A percentile compares a stretch with the other conserved stretches of the same genome.
These are phyloP conservation scores for Sitobion miscanthi DNA, from an alignment of 1,140 invertebrate genomes.

Conservation along the genomic window DNA sequence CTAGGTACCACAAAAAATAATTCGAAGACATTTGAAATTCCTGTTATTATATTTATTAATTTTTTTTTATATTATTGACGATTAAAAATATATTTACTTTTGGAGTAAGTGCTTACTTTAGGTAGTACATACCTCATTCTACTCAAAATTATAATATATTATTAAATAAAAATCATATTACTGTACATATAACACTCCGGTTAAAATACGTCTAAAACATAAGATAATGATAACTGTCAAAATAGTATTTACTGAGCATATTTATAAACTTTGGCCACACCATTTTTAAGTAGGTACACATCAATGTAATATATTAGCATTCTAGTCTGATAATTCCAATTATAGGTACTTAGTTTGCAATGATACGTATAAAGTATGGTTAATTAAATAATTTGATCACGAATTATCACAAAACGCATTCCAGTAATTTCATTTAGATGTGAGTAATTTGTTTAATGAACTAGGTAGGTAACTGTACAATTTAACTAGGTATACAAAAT, in stretches of 20 bases:
- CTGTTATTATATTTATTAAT: too few species aligned
- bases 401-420: background rate
- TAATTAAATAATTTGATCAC: background rate
- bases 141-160: background rate
- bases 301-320: background rate
- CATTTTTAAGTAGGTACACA: background rate
- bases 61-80: too few species aligned
- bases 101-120: too few species aligned
- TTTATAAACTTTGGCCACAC: background rate
- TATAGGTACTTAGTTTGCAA: background rate
- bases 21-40: too few species aligned
- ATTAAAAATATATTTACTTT: background rate
- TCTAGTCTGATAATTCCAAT: background rate
- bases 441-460: background rate
- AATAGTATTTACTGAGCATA: background rate
- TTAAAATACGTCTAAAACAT: background rate
- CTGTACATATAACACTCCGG: too few species aligned
- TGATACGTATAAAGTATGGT: background rate
- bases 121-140: background rate
- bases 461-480: background rate
- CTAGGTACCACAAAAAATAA: background rate
- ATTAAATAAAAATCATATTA: background rate
- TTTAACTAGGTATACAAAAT: background rate
- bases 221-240: background rate
- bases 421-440: background rate